phyloP scores from a whole-genome alignment of 2,797 vertebrate species.

The Anguilla obscura region DNA sequence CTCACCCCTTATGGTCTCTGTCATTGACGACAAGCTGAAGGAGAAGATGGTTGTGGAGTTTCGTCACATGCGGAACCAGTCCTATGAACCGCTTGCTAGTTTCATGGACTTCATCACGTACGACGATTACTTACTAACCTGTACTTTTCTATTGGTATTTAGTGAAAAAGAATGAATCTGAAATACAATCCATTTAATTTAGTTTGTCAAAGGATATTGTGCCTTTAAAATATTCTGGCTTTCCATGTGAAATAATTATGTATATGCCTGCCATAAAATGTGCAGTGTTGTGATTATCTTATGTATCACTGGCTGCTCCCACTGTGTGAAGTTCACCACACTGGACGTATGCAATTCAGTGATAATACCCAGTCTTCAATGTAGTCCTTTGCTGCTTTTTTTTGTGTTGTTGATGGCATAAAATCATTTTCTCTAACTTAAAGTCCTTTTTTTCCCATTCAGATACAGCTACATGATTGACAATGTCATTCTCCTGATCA shows the following conservation, averaged over 20 bases:
- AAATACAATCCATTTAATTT: neutral
- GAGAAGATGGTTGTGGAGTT: slow-evolving; percentile 99
- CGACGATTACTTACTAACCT: neutral
- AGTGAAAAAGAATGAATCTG: neutral
- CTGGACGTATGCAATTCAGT: neutral
- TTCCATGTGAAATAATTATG: neutral
- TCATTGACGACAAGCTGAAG: slow-evolving; percentile 98
- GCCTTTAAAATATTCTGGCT: neutral
- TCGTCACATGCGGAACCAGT: slow-evolving; percentile 98
- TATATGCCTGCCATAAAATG: neutral
- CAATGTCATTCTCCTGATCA: slow-evolving; percentile 98
- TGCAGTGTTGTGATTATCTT: neutral
- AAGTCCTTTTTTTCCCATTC: slow-evolving; percentile 21
- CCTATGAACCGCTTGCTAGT: slow-evolving; percentile 93
- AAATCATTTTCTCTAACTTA: neutral
- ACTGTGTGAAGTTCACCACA: neutral
- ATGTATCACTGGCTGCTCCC: neutral
- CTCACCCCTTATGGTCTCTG: slow-evolving; percentile 92
- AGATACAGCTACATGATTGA: slow-evolving; percentile 99
- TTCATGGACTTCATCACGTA: slow-evolving; percentile 99
- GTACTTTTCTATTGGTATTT: neutral
- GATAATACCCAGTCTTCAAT: neutral
- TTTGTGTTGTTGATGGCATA: neutral
- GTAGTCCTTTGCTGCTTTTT: neutral
- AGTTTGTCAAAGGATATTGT: neutral